phyloP scores from a whole-genome alignment of 1,140 invertebrate species.

The Venustaconcha ellipsiformis region DNA sequence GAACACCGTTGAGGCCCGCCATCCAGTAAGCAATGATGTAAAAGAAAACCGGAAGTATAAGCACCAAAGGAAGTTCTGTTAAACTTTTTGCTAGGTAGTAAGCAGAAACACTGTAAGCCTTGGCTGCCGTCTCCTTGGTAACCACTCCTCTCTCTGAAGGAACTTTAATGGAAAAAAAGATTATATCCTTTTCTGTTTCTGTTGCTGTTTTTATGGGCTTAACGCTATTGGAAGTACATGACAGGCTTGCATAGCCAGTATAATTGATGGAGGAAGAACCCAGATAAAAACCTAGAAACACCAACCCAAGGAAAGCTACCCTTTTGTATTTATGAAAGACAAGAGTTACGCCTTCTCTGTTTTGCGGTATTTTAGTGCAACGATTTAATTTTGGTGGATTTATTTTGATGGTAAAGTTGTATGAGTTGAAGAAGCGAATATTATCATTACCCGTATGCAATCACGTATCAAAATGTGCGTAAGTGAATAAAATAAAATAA shows the following conservation, averaged over 20 bases:
- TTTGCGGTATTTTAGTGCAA: neutral
- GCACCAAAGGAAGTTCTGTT: constrained; percentile 83
- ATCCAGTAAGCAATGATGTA: too few species aligned
- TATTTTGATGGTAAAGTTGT: neutral
- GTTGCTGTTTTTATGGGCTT: too few species aligned
- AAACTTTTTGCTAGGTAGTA: constrained; percentile 90
- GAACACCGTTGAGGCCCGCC: too few species aligned
- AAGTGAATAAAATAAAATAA: too few species aligned
- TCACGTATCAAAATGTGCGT: too few species aligned
- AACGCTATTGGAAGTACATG: too few species aligned
- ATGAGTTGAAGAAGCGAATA: neutral
- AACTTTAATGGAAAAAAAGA: constrained; percentile 73
- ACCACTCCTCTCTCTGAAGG: constrained; percentile 86
- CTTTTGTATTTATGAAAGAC: neutral
- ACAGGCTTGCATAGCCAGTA: too few species aligned
- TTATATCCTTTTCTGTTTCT: neutral
- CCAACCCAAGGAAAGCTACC: too few species aligned
- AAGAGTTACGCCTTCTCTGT: neutral
- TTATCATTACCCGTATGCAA: too few species aligned
- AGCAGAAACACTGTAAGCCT: constrained; percentile 85
- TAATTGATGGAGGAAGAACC: too few species aligned
- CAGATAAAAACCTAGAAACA: too few species aligned
- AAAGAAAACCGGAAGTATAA: constrained; percentile 75
- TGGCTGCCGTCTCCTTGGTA: constrained; percentile 84
- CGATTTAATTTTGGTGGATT: neutral